These are phyloP conservation scores for Octonoba sinensis DNA, from an alignment of 2,888 invertebrate species.

Conservation along the genomic window DNA sequence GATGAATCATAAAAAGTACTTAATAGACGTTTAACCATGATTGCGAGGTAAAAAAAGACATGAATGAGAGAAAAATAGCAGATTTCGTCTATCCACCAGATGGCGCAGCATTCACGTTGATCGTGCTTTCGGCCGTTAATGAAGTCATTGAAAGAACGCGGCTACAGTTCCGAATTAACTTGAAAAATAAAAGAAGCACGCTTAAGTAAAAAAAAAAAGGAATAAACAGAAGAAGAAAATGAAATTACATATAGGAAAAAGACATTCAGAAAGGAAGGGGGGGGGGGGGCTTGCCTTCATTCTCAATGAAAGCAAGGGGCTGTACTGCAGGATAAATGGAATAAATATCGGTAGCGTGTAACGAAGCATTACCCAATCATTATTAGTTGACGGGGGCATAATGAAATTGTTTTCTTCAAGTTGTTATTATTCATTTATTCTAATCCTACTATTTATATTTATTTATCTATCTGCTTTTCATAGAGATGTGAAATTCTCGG, in stretches of 20 bases:
- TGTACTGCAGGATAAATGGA: neutral
- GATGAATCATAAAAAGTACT: too few relatives aligned
- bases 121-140: conserved; percentile 35
- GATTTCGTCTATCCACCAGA: conserved; percentile 23
- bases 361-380: too few relatives aligned
- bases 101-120: conserved; percentile 44
- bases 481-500: too few relatives aligned
- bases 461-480: too few relatives aligned
- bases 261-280: neutral
- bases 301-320: conserved; percentile 2
- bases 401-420: too few relatives aligned
- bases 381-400: too few relatives aligned
- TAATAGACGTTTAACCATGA: too few relatives aligned
- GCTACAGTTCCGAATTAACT: conserved; percentile 32
- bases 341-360: too few relatives aligned
- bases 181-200: conserved; percentile 20
- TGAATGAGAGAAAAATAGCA: conserved; percentile 21
- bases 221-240: neutral
- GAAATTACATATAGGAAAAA: neutral
- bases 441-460: too few relatives aligned
- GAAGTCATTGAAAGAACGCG: conserved; percentile 45
- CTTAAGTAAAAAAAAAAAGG: conserved; percentile 18
- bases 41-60: too few relatives aligned
- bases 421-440: too few relatives aligned
- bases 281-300: too few relatives aligned